phyloP scores from a whole-genome alignment of 2,888 invertebrate species.

The Eulithis prunata region DNA sequence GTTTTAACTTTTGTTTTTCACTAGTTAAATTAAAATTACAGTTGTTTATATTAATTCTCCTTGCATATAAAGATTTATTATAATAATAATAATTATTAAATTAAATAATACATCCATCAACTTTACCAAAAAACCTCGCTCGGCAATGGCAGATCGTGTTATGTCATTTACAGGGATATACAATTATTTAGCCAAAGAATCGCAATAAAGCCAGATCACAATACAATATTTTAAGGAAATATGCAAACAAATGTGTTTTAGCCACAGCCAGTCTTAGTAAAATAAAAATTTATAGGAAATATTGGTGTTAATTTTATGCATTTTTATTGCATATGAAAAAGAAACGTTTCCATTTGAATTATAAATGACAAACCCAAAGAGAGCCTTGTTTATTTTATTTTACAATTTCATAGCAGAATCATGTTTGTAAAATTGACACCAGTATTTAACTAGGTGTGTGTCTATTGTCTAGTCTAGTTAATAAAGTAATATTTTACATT shows the following conservation, averaged over 20 bases:
- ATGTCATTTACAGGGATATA: constrained; percentile 34
- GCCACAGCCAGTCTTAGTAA: constrained; percentile 1
- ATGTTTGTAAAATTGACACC: not conserved
- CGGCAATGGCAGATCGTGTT: not conserved
- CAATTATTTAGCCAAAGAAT: constrained; percentile 33
- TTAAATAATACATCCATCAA: not conserved
- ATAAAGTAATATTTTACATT: constrained; percentile 8
- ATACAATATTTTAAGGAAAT: constrained; percentile 1
- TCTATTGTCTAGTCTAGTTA: constrained; percentile 23
- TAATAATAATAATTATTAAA: not conserved
- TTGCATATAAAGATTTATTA: not conserved
- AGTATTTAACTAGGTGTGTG: constrained; percentile 11
- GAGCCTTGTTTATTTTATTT: not conserved
- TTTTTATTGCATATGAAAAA: too few species aligned
- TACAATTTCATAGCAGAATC: not conserved
- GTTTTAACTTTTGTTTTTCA: too few species aligned
- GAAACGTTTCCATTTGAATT: too few species aligned
- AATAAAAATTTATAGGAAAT: not conserved
- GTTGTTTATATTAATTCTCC: not conserved
- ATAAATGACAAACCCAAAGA: too few species aligned
- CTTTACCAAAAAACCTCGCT: not conserved
- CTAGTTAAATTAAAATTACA: too few species aligned
- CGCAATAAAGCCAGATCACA: constrained; percentile 14
- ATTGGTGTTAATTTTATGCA: not conserved
- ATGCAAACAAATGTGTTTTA: not conserved